A percentile compares a stretch with the other conserved stretches of the same genome.
These are phyloP conservation scores for Pammene fasciana DNA, from an alignment of 2,888 invertebrate species.

Conservation along the genomic window DNA sequence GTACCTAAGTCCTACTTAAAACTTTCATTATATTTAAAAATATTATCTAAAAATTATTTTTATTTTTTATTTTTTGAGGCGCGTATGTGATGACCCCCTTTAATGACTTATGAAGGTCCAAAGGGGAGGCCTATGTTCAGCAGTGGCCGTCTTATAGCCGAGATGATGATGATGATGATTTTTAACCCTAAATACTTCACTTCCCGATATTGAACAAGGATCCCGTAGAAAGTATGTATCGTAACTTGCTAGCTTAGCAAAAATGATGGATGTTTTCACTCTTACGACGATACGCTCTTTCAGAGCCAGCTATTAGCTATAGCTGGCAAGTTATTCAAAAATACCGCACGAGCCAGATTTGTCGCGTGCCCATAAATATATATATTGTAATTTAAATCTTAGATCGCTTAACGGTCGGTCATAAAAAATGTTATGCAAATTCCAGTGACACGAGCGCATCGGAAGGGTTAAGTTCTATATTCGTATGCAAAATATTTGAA, in stretches of 20 bases:
- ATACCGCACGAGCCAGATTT: constrained; percentile 38
- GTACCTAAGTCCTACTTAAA: too few species aligned
- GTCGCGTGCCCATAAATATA: constrained; percentile 36
- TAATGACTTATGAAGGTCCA: too few species aligned
- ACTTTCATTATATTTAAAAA: too few species aligned
- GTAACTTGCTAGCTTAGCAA: not conserved
- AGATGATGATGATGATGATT: too few species aligned
- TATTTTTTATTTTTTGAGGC: too few species aligned
- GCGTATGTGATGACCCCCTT: too few species aligned
- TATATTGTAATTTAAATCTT: constrained; percentile 37
- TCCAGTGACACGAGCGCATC: constrained; percentile 39
- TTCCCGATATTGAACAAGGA: too few species aligned
- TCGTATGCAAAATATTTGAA: constrained; percentile 41
- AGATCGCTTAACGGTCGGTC: constrained; percentile 33
- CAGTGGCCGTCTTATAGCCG: too few species aligned
- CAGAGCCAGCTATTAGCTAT: not conserved
- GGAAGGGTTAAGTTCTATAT: constrained; percentile 37
- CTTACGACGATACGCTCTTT: constrained; percentile 8
- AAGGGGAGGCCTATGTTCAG: too few species aligned
- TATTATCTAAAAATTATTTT: too few species aligned
- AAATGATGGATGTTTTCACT: not conserved
- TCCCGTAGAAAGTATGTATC: too few species aligned
- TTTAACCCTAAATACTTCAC: too few species aligned
- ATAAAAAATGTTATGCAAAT: constrained; percentile 38
- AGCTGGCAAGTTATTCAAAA: constrained; percentile 13